Evolutionary conservation across 2,888 invertebrate species (phyloP).

Genomic region (Aricia artaxerxes): DNA sequence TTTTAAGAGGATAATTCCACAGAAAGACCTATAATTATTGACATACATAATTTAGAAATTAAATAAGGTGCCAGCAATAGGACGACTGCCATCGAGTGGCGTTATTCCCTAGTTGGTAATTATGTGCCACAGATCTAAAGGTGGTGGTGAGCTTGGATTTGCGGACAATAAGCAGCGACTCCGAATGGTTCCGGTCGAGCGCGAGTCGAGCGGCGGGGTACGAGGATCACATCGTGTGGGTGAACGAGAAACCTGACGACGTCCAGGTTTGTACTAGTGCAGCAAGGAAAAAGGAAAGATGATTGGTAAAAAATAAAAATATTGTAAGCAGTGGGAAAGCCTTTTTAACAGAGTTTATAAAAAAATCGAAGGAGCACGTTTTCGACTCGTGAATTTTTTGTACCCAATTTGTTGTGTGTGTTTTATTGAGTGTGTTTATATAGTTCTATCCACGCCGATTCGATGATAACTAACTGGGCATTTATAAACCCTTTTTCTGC

Average conservation of each 20-base stretch:
- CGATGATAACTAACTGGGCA: not conserved
- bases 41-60: too few species aligned
- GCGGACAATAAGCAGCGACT: slow-evolving; percentile 82
- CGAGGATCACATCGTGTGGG: slow-evolving; percentile 88
- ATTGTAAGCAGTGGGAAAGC: not conserved
- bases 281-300: not conserved
- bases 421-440: not conserved
- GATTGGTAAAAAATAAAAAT: too few species aligned
- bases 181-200: slow-evolving; percentile 88
- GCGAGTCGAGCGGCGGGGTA: slow-evolving; percentile 78
- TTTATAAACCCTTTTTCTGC: slow-evolving; percentile 8
- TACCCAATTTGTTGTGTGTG: too few species aligned
- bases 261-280: slow-evolving; percentile 37
- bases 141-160: slow-evolving; percentile 61
- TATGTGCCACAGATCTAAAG: slow-evolving; percentile 59
- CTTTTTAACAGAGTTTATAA: not conserved
- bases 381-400: not conserved
- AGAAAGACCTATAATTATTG: too few species aligned
- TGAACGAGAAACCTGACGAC: slow-evolving; percentile 61
- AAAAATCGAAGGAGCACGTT: not conserved
- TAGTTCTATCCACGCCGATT: not conserved
- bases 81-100: not conserved
- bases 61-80: too few species aligned
- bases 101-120: not conserved
- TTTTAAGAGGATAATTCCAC: not conserved